Conservation (phyloP, 92 coral and sea anemone species). For the Plumapathes pennacea region DNA sequence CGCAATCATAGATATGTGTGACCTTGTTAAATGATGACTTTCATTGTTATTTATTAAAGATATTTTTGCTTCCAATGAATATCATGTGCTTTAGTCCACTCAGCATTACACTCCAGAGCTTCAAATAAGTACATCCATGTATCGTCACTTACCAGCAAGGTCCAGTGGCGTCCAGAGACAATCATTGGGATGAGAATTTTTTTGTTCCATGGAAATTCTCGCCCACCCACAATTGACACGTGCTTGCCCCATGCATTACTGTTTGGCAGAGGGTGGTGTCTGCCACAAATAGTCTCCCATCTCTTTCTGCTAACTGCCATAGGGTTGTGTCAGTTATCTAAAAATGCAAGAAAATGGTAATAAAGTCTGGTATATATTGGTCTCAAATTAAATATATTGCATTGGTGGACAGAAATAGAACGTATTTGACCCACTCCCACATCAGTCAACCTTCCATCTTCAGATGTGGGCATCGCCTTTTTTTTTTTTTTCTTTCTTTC, state of each 20-base stretch:
- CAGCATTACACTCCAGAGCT: no score
- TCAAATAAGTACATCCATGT: no score
- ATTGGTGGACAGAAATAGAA: background rate
- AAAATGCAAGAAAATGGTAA: background rate
- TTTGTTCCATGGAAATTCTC: constrained; percentile 23
- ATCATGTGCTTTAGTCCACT: no score
- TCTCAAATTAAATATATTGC: background rate
- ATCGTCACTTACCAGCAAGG: constrained; percentile 46
- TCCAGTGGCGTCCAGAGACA: constrained; percentile 44
- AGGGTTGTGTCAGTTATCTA: constrained; percentile 45
- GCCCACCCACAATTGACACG: constrained; percentile 51
- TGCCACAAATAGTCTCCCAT: constrained; percentile 35
- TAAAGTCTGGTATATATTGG: background rate
- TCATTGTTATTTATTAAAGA: no score
- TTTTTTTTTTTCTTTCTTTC: constrained; percentile 8
- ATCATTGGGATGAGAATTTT: constrained; percentile 61
- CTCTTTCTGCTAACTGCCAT: constrained; percentile 25
- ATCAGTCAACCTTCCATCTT: constrained; percentile 55
- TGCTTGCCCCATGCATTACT: constrained; percentile 42
- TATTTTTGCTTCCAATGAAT: no score
- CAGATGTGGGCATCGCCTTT: constrained; percentile 20
- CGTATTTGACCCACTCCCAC: constrained; percentile 12
- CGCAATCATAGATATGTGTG: no score
- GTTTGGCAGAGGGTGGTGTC: constrained; percentile 51
- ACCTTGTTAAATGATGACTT: no score